Conservation (phyloP, 2,888 invertebrate species). For the Nasonia oneida region DNA sequence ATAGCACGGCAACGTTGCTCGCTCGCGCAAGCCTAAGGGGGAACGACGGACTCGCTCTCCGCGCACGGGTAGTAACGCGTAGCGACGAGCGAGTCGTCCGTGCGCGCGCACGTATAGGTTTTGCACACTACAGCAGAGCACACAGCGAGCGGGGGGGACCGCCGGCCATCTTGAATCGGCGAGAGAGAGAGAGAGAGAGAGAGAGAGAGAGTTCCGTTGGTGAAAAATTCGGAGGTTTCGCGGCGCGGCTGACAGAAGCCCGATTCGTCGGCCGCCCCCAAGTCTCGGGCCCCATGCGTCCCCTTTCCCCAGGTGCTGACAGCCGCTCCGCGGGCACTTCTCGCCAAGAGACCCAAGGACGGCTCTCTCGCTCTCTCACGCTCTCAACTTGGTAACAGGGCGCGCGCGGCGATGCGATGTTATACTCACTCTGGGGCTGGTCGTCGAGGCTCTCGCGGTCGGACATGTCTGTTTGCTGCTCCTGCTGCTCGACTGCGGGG, state of each 20-base stretch:
- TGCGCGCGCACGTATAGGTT: slow-evolving; percentile 23
- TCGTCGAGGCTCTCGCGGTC: slow-evolving; percentile 79
- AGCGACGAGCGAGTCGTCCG: slow-evolving; percentile 62
- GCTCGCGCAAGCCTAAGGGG: slow-evolving; percentile 46
- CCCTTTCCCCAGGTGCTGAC: neutral
- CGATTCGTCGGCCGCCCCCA: neutral
- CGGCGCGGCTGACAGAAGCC: slow-evolving; percentile 50
- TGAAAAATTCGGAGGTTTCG: slow-evolving; percentile 59
- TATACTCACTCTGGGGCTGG: slow-evolving; percentile 77
- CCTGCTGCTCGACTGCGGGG: neutral
- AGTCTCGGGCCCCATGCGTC: neutral
- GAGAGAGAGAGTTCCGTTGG: slow-evolving; percentile 70
- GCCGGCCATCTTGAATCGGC: slow-evolving; percentile 78
- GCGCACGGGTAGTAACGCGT: slow-evolving; percentile 56
- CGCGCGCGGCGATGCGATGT: neutral
- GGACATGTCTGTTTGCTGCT: slow-evolving; percentile 70
- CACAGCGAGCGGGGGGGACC: slow-evolving; percentile 52
- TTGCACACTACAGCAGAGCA: neutral
- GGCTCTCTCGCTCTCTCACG: slow-evolving; percentile 4
- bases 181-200: slow-evolving; percentile 61
- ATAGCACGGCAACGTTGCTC: slow-evolving; percentile 18
- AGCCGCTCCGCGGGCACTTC: neutral
- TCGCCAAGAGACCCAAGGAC: neutral
- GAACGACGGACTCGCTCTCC: slow-evolving; percentile 2
- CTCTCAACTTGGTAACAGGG: neutral